A percentile compares a stretch with the other conserved stretches of the same genome.
These are phyloP conservation scores for Zeus faber DNA, from an alignment of 2,113 vertebrate species.

Conservation along the genomic window DNA sequence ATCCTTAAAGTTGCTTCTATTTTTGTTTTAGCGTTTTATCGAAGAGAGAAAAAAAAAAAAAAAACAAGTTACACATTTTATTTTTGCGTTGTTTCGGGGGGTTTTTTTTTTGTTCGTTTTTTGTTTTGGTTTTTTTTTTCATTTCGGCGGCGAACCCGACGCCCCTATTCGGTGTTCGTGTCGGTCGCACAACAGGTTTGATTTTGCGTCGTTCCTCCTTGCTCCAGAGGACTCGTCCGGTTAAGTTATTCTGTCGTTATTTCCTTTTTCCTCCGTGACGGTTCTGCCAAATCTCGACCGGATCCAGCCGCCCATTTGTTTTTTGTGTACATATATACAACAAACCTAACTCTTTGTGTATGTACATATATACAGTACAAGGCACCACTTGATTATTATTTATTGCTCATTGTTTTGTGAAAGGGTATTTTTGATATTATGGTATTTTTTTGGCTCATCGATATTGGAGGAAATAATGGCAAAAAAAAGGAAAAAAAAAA, in stretches of 20 bases:
- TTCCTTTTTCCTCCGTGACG: conserved; percentile 37
- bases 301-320: conserved; percentile 52
- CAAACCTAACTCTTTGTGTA: conserved; percentile 69
- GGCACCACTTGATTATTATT: conserved; percentile 76
- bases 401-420: conserved; percentile 79
- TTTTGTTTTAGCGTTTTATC: conserved; percentile 25
- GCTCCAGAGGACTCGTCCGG: conserved; percentile 41
- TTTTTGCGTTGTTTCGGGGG: conserved; percentile 32
- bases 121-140: neutral
- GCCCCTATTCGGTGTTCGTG: no score
- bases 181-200: no score
- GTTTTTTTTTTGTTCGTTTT: conserved; percentile 34
- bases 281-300: conserved; percentile 45
- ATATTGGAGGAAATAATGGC: conserved; percentile 55
- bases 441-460: conserved; percentile 66
- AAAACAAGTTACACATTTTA: conserved; percentile 35
- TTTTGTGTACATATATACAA: conserved; percentile 72
- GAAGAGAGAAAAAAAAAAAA: no score
- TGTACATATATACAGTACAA: conserved; percentile 76
- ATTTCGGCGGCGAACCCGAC: no score
- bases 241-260: conserved; percentile 67
- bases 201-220: conserved; percentile 47
- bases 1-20: conserved; percentile 35
- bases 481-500: conserved; percentile 34
- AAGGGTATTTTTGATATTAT: conserved; percentile 79